Conservation (phyloP, 2,888 invertebrate species). For the Xestia c-nigrum region DNA sequence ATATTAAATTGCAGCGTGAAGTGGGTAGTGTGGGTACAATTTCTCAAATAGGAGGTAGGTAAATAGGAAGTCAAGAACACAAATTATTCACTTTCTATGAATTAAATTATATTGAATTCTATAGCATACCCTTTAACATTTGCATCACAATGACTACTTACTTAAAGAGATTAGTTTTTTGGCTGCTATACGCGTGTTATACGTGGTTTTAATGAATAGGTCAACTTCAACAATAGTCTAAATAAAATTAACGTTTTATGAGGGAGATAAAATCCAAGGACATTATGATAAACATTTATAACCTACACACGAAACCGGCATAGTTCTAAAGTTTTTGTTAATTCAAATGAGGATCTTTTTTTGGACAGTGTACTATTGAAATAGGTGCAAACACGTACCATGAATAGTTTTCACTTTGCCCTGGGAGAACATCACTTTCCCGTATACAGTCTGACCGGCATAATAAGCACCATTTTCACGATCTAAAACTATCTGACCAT, state of each 20-base stretch:
- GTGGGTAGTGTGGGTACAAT: neutral
- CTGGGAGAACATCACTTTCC: conserved; percentile 79
- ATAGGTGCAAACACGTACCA: conserved; percentile 74
- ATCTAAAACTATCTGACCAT: conserved; percentile 79
- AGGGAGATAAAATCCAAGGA: neutral
- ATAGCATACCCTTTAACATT: conserved; percentile 8
- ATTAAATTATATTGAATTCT: neutral
- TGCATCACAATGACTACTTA: conserved; percentile 18
- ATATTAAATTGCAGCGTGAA: neutral
- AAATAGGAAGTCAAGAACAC: neutral
- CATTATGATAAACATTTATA: conserved; percentile 17
- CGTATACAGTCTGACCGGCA: conserved; percentile 80
- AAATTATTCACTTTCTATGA: neutral
- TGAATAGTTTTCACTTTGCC: conserved; percentile 82
- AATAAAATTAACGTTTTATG: neutral
- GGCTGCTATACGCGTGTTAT: too few relatives aligned
- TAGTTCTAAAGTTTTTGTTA: conserved; percentile 10
- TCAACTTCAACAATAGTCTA: neutral
- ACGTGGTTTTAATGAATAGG: neutral
- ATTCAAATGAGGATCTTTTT: conserved; percentile 37
- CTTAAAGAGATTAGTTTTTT: neutral
- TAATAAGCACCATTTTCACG: conserved; percentile 80
- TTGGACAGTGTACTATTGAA: conserved; percentile 20
- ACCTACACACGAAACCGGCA: conserved; percentile 11
- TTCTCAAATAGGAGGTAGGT: neutral